These are phyloP conservation scores for Megalopta genalis DNA, from an alignment of 1,140 invertebrate genomes.

Conservation along the genomic window DNA sequence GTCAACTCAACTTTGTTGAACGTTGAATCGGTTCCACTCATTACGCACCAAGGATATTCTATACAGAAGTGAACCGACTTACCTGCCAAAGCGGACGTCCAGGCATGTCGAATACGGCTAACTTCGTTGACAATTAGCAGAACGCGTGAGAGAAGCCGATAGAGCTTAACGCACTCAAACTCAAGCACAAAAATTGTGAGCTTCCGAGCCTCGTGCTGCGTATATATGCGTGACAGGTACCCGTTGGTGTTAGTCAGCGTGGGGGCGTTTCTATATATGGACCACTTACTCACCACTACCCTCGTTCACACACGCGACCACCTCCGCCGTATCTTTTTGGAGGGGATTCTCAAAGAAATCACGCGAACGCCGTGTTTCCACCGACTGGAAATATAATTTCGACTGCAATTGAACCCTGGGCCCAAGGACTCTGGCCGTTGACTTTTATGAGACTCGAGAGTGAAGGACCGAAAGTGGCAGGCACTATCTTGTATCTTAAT, in stretches of 20 bases:
- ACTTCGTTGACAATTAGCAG: constrained; percentile 39
- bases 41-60: not conserved
- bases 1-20: too few species aligned
- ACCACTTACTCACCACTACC: constrained; percentile 72
- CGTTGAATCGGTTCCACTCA: not conserved
- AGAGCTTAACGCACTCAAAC: constrained; percentile 59
- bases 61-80: constrained; percentile 29
- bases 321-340: not conserved
- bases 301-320: constrained; percentile 18
- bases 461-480: too few species aligned
- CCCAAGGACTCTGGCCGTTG: too few species aligned
- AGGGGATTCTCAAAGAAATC: constrained; percentile 6
- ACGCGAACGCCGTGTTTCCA: not conserved
- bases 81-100: constrained; percentile 78
- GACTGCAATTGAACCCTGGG: too few species aligned
- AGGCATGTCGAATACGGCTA: constrained; percentile 65
- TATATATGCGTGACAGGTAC: constrained; percentile 76
- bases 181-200: constrained; percentile 74
- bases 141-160: constrained; percentile 11
- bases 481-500: too few species aligned
- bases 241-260: constrained; percentile 68
- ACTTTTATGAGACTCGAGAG: too few species aligned
- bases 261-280: constrained; percentile 75
- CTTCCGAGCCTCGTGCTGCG: constrained; percentile 61
- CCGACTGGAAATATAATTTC: not conserved